Base-by-base conservation (phyloP, 1,140 invertebrate species). In the Pseudomyrmex cubaensis region DNA sequence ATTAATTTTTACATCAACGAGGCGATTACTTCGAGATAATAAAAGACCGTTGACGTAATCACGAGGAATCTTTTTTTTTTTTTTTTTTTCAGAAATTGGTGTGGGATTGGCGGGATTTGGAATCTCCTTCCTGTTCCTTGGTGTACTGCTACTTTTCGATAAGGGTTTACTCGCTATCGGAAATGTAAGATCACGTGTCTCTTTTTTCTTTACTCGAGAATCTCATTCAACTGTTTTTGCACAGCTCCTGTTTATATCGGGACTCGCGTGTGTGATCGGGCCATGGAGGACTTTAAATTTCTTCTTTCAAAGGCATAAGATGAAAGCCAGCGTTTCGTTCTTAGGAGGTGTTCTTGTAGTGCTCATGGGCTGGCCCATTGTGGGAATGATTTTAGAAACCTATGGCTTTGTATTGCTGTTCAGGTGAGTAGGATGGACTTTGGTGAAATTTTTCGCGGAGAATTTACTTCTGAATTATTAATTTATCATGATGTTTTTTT, bases 261-360 rank as follows among this genome's bases (percentile, higher is more conserved):
- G 99, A 35, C 95, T 99, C 61, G 98, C 97, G 59, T 99, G 99
- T 95, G 98, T 99, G 1, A 99, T 99, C 91, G 99, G 99, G 1
- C 95, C 99, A 54, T 97, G 99, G 94, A 95, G 99, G 92, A 99
- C 99, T 44, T 97, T 99, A 89, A 96, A 97, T 91, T 99, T 99
- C 93, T 99, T 99, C 95, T 99, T 99, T 94, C 99, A 99, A 96
- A 95, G 96, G 77, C 98, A 99, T 92, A 99, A 99, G 96, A 93
- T 98, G 5, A 99, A 97, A 96, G 99, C 97, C 0, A 98, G 98
- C 9, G 93, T 96, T 9, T 96, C 98, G 13, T 99, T 99, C 94
- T 98, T 99, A 92, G 98, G 98, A 20, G 99, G 99, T 8, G 98
- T 99, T 87, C 93, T 97, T 5, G 95, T 99, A 70, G 99, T 99